Conservation (phyloP, 2,113 vertebrate species). For the Panurus biarmicus region DNA sequence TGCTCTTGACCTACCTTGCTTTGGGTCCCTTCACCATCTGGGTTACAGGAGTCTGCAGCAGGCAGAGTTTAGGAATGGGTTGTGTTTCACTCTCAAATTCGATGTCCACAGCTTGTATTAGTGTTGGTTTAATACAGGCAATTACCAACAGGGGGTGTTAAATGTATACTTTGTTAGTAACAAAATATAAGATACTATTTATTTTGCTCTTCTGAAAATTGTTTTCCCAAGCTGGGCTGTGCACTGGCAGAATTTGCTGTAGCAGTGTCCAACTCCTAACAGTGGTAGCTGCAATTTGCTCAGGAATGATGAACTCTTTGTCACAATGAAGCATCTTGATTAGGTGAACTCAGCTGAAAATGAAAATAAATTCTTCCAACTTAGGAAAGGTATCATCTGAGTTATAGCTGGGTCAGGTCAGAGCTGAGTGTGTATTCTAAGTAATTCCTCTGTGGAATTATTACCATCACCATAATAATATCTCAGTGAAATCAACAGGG, state of each 20-base stretch:
- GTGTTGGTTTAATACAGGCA: background rate
- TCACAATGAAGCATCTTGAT: conserved; percentile 74
- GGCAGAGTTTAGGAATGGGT: background rate
- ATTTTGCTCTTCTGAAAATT: background rate
- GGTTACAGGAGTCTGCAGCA: background rate
- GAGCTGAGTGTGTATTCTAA: conserved; percentile 60
- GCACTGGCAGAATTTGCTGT: background rate
- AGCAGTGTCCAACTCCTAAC: background rate
- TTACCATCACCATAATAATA: conserved; percentile 73
- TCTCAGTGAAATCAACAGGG: conserved; percentile 70
- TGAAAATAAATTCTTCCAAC: conserved; percentile 79
- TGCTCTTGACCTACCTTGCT: background rate
- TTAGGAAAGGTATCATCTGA: conserved; percentile 63
- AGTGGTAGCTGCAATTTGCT: conserved; percentile 44
- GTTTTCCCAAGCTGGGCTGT: background rate
- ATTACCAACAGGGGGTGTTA: background rate
- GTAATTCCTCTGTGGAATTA: conserved; percentile 75
- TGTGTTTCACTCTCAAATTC: background rate
- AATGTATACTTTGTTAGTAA: background rate
- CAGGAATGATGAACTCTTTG: conserved; percentile 69
- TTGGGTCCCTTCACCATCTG: background rate
- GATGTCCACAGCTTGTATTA: background rate
- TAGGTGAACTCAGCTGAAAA: conserved; percentile 69
- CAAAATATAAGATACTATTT: background rate
- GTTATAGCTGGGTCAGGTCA: conserved; percentile 74